Percentiles rank a stretch among this genome's conserved stretches.
Evolutionary conservation across 2,113 vertebrate species (phyloP).

Genomic region (Oophaga pumilio): DNA sequence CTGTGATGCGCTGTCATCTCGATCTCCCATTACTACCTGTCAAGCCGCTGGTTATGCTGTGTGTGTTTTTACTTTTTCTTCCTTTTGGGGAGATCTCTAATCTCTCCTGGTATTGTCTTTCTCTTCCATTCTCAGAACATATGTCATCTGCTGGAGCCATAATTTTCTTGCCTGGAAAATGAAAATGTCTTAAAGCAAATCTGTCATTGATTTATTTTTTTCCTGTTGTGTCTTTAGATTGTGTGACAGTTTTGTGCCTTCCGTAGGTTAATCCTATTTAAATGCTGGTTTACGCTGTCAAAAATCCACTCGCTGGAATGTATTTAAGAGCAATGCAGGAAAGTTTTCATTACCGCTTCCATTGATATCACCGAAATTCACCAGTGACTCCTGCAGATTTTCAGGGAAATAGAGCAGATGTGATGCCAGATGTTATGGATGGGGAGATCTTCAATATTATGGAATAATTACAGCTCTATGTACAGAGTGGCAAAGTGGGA

Average conservation of each 20-base stretch:
- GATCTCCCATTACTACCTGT: slow-evolving; percentile 50
- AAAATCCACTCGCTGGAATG: background rate
- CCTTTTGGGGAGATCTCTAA: slow-evolving; percentile 22
- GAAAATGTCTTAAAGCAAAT: slow-evolving; percentile 35
- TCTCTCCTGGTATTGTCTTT: slow-evolving; percentile 40
- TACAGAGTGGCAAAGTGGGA: background rate
- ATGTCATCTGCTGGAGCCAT: background rate
- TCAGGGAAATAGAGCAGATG: background rate
- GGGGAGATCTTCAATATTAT: background rate
- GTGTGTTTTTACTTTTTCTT: slow-evolving; percentile 3
- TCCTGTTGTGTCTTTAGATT: background rate
- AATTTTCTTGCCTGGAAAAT: slow-evolving; percentile 17
- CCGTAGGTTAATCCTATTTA: background rate
- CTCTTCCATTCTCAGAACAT: slow-evolving; percentile 17
- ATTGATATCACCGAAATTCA: background rate
- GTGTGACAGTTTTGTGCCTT: background rate
- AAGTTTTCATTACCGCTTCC: slow-evolving; percentile 8
- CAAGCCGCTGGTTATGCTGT: slow-evolving; percentile 48
- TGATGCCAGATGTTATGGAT: slow-evolving; percentile 1
- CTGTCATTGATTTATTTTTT: background rate
- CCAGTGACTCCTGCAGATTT: background rate
- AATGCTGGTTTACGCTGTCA: background rate
- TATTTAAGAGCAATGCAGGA: background rate
- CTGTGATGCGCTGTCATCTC: slow-evolving; percentile 58
- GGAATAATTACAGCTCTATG: background rate